These are phyloP conservation scores for Eulemur rubriventer DNA, from an alignment of 2,797 vertebrate species.

Conservation along the genomic window DNA sequence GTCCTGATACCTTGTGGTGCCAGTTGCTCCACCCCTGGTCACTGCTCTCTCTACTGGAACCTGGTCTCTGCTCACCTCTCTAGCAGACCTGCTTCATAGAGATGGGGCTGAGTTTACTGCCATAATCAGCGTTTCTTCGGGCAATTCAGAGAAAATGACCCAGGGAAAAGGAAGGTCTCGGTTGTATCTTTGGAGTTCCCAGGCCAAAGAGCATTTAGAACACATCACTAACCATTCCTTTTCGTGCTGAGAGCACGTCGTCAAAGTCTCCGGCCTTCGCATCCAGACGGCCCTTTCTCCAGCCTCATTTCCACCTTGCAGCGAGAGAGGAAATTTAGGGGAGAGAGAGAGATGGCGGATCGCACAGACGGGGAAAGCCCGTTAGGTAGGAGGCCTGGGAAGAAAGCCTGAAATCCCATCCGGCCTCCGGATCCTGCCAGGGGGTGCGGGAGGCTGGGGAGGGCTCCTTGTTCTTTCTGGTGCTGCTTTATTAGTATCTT, in stretches of 20 bases:
- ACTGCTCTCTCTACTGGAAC: no score
- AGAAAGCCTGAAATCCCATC: background rate
- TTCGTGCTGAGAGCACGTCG: accelerated
- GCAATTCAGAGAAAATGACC: background rate
- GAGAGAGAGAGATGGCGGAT: accelerated
- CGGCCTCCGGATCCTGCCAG: background rate
- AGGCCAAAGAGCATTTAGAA: background rate
- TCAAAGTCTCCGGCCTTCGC: no score
- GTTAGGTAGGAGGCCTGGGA: background rate
- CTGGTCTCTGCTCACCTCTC: no score
- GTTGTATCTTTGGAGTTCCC: background rate
- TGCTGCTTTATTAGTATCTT: background rate
- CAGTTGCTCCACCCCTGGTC: background rate
- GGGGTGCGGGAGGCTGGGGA: accelerated
- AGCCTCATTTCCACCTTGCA: accelerated
- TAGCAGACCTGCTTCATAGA: no score
- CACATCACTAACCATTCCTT: background rate
- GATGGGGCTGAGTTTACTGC: no score
- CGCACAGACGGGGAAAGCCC: background rate
- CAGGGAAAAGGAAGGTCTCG: background rate
- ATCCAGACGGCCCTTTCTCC: no score
- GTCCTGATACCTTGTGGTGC: accelerated
- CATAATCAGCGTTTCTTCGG: background rate
- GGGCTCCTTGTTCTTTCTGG: background rate
- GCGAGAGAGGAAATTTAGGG: no score